A percentile compares a stretch with the other conserved stretches of the same genome.
Conservation (phyloP, 2,888 invertebrate species). For the Himalopsyche kuldschensis region DNA sequence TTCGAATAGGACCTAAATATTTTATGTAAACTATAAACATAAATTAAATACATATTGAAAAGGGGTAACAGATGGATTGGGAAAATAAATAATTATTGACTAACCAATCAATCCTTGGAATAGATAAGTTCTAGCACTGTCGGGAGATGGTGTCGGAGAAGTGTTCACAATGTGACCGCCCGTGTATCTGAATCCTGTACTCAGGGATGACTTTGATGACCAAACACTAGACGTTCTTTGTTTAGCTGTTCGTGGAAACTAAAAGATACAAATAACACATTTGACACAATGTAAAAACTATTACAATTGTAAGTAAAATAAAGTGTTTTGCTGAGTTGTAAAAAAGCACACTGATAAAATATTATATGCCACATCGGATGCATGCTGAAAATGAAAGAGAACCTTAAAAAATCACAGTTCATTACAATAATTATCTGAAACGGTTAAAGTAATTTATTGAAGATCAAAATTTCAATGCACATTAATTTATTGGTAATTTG, state of each 20-base stretch:
- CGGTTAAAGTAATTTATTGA: not conserved
- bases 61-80: too few species aligned
- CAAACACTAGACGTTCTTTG: conserved; percentile 86
- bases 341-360: not conserved
- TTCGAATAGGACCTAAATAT: too few species aligned
- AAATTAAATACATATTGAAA: too few species aligned
- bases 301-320: not conserved
- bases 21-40: too few species aligned
- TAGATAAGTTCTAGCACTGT: conserved; percentile 84
- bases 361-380: not conserved
- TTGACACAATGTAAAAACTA: not conserved
- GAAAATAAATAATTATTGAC: too few species aligned
- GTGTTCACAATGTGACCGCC: conserved; percentile 84
- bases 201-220: conserved; percentile 88
- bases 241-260: conserved; percentile 74
- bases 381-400: not conserved
- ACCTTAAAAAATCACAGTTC: conserved; percentile 15
- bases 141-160: conserved; percentile 86
- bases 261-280: conserved; percentile 42
- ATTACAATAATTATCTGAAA: conserved; percentile 3
- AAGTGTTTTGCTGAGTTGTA: not conserved
- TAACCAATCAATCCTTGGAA: conserved; percentile 82
- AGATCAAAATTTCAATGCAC: too few species aligned
- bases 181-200: conserved; percentile 84
- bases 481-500: too few species aligned